phyloP scores from a whole-genome alignment of 2,888 invertebrate species.

The Chrysolina americana region DNA sequence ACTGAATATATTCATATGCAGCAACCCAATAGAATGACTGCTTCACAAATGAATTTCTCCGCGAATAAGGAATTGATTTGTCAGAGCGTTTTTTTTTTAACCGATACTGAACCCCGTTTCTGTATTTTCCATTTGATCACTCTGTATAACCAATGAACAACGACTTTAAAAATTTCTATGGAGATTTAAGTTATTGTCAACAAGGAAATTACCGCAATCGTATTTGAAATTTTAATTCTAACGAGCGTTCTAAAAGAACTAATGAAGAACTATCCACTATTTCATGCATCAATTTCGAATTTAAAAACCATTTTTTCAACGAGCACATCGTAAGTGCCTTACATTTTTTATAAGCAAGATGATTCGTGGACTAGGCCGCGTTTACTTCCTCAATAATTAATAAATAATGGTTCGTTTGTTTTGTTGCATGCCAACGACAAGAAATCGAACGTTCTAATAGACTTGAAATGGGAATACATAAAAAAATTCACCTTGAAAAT shows the following conservation, averaged over 20 bases:
- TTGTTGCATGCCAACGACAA: neutral
- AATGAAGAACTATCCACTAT: conserved; percentile 22
- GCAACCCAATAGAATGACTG: no score
- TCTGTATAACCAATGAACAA: no score
- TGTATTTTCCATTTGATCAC: no score
- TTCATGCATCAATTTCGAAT: conserved; percentile 26
- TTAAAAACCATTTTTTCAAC: conserved; percentile 25
- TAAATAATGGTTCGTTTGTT: conserved; percentile 9
- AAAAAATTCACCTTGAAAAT: conserved; percentile 39
- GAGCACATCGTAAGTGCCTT: neutral
- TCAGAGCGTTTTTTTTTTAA: no score
- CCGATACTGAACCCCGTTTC: no score
- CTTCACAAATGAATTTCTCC: no score
- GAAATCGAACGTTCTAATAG: conserved; percentile 11
- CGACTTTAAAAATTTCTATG: no score
- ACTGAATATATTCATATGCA: no score
- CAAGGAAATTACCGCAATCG: neutral
- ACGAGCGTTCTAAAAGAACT: conserved; percentile 1
- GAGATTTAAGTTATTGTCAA: no score
- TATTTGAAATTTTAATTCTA: conserved; percentile 27
- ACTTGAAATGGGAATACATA: conserved; percentile 9
- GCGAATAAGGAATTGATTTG: no score
- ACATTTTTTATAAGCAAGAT: conserved; percentile 7
- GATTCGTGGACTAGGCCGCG: conserved; percentile 3
- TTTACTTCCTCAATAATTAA: neutral